Conservation (phyloP, 2,113 vertebrate genomes). For the Ammodytes marinus region DNA sequence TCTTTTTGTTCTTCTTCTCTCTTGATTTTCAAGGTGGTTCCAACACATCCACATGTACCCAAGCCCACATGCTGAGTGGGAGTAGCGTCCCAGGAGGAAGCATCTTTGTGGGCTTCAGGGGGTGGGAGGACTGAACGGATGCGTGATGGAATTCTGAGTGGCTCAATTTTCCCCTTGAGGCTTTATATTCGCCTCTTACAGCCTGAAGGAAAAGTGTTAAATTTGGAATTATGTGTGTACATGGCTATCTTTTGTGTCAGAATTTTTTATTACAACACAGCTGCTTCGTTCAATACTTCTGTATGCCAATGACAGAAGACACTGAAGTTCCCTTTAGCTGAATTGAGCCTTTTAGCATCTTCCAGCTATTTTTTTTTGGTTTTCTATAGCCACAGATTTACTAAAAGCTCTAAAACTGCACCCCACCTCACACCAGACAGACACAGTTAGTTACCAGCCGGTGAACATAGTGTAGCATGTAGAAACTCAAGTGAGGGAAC, state of each 20-base stretch:
- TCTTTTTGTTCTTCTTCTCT: constrained; percentile 7
- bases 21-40: constrained; percentile 7
- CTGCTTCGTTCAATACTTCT: not conserved
- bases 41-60: constrained; percentile 43
- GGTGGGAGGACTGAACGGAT: constrained; percentile 36
- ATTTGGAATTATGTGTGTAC: constrained; percentile 36
- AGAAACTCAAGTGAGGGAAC: not conserved
- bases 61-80: constrained; percentile 57
- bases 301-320: not conserved
- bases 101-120: constrained; percentile 28
- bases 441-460: not conserved
- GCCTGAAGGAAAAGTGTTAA: constrained; percentile 56
- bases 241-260: constrained; percentile 11
- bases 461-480: not conserved
- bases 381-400: not conserved
- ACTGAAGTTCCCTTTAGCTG: not conserved
- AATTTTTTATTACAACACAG: constrained; percentile 27
- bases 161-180: constrained; percentile 47
- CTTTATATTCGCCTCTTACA: constrained; percentile 51
- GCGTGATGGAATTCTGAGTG: constrained; percentile 39
- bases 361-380: not conserved
- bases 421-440: not conserved
- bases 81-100: constrained; percentile 58
- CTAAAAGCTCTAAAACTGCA: not conserved
- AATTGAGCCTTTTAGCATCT: not conserved